A percentile compares a stretch with the other conserved stretches of the same genome.
phyloP scores from a whole-genome alignment of 2,888 invertebrate genomes.

The Spisula subtruncata region DNA sequence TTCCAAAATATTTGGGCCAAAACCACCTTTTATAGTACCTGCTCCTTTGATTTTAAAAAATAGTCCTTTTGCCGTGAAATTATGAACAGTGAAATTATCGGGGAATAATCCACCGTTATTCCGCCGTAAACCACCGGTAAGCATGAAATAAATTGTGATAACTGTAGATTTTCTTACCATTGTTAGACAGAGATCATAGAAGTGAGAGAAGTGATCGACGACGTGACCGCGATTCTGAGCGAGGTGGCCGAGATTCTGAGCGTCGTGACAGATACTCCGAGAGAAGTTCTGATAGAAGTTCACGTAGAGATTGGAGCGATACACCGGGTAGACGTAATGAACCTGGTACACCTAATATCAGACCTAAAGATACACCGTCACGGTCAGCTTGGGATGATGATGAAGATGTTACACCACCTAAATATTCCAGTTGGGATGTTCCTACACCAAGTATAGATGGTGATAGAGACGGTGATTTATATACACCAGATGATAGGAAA shows the following conservation, averaged over 20 bases:
- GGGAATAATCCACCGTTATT: too few relatives aligned
- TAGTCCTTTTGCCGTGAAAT: too few relatives aligned
- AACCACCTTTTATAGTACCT: too few relatives aligned
- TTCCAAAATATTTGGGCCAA: too few relatives aligned
- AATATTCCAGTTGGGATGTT: slow-evolving; percentile 95
- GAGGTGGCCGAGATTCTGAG: slow-evolving; percentile 62
- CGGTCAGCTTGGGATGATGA: slow-evolving; percentile 91
- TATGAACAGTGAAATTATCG: too few relatives aligned
- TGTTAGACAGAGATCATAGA: slow-evolving; percentile 35
- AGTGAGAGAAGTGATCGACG: slow-evolving; percentile 31
- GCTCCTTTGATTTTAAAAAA: too few relatives aligned
- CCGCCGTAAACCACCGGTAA: too few relatives aligned
- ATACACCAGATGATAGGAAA: slow-evolving; percentile 29
- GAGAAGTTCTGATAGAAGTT: slow-evolving; percentile 67
- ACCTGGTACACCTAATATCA: slow-evolving; percentile 93
- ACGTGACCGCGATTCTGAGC: slow-evolving; percentile 54
- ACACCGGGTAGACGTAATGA: slow-evolving; percentile 91
- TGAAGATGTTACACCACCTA: slow-evolving; percentile 87
- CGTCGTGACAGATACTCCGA: slow-evolving; percentile 55
- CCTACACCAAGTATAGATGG: slow-evolving; percentile 91
- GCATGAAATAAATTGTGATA: not conserved
- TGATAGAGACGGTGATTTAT: slow-evolving; percentile 58
- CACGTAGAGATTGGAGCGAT: slow-evolving; percentile 85
- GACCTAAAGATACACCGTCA: slow-evolving; percentile 90
- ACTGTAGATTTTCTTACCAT: not conserved